A percentile compares a stretch with the other conserved stretches of the same genome.
These are phyloP conservation scores for Lethenteron camtschaticum DNA, from an alignment of 2,113 vertebrate species.

Conservation along the genomic window DNA sequence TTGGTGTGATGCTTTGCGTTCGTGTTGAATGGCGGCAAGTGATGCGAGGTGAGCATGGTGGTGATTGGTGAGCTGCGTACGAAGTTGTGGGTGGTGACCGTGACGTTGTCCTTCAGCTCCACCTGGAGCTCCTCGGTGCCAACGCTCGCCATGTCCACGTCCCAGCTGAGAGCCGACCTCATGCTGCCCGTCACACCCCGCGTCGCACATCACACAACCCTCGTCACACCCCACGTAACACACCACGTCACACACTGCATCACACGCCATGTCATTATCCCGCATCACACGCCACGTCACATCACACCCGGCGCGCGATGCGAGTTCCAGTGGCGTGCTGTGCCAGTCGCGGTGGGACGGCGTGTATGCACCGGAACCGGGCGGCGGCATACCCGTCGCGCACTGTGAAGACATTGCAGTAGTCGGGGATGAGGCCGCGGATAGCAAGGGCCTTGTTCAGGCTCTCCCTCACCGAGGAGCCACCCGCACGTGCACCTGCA, in stretches of 20 bases:
- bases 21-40: no score
- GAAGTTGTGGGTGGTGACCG: constrained; percentile 94
- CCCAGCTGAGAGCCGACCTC: constrained; percentile 96
- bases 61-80: constrained; percentile 17
- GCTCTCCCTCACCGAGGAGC: constrained; percentile 85
- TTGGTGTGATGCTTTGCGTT: no score
- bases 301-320: neutral
- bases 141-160: constrained; percentile 96
- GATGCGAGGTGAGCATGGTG: no score
- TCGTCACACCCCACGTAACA: neutral
- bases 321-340: neutral
- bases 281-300: neutral
- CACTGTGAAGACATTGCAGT: constrained; percentile 87
- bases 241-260: neutral
- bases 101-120: constrained; percentile 88
- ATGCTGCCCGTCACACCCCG: constrained; percentile 32
- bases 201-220: neutral
- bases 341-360: neutral
- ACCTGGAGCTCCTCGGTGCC: constrained; percentile 84
- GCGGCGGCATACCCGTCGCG: constrained; percentile 32
- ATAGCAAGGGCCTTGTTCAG: constrained; percentile 97
- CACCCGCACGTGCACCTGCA: constrained; percentile 73
- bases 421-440: constrained; percentile 89
- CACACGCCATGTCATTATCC: neutral
- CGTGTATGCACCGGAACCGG: neutral